These are phyloP conservation scores for Chloroclysta siterata DNA, from an alignment of 2,888 invertebrate species.

Conservation along the genomic window DNA sequence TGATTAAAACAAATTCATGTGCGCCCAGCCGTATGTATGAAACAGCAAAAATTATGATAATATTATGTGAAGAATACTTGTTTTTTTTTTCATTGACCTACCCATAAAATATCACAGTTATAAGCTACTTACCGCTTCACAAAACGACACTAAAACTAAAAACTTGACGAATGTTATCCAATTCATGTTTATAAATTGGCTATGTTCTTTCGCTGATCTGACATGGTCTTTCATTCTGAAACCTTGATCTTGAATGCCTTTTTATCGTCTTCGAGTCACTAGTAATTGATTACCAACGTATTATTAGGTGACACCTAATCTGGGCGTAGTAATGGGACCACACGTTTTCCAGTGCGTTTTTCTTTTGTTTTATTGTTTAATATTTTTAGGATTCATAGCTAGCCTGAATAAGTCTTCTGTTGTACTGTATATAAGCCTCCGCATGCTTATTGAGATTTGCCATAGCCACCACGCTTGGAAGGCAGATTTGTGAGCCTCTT, in stretches of 20 bases:
- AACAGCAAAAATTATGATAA: too few species aligned
- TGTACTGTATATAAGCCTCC: too few species aligned
- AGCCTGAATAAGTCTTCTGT: too few species aligned
- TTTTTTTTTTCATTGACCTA: too few species aligned
- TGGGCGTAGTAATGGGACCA: slow-evolving; percentile 33
- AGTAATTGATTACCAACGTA: slow-evolving; percentile 43
- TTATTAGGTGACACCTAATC: slow-evolving; percentile 40
- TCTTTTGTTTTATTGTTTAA: too few species aligned
- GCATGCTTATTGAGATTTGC: too few species aligned
- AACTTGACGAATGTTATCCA: slow-evolving; percentile 55
- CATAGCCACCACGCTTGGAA: too few species aligned
- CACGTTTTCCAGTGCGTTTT: slow-evolving; percentile 1
- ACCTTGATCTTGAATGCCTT: slow-evolving; percentile 51
- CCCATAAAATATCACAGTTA: too few species aligned
- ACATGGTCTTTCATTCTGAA: slow-evolving; percentile 54
- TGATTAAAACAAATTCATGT: not conserved
- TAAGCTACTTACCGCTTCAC: slow-evolving; percentile 17
- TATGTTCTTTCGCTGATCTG: slow-evolving; percentile 33
- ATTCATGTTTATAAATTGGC: slow-evolving; percentile 47
- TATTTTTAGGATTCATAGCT: too few species aligned
- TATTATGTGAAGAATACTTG: too few species aligned
- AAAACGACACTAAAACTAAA: slow-evolving; percentile 49
- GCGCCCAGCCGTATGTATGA: too few species aligned
- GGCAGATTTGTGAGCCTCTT: too few species aligned
- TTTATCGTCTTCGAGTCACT: slow-evolving; percentile 46